Base-by-base conservation (phyloP, 2,888 invertebrate genomes). In the Mimachlamys varia region DNA sequence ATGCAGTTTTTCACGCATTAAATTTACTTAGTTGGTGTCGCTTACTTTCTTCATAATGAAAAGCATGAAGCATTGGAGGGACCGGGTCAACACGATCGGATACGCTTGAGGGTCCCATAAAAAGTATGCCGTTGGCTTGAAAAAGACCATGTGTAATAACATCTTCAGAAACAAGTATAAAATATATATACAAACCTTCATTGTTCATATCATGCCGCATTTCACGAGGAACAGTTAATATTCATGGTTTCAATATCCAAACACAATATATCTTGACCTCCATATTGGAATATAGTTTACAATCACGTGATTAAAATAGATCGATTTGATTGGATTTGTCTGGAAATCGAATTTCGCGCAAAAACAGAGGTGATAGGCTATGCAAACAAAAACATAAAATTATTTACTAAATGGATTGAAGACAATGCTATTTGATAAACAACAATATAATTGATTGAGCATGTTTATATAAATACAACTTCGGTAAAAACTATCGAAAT, bases 291-390 rank as follows among this genome's bases (percentile, higher is more conserved):
- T 91, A 76, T 76, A 91, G 62, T 88, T 91, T 91, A 89, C 38
- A 33, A 87, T 91, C 91, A 91, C 91, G 91, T 91, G 91, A 91
- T 55, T 62, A 91, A 76, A 88, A 88, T 87, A 53, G 44, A 89
- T 89, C 58, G 76, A 88, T 90, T 90, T 89, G 89, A 91, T 91
- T 91, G 91, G 91, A 89, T 89, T 88, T 87, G 55, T 50, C 27
- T 89, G 50, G 50, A 90, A 91, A 91, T 91, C 91, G 91, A 91
- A 91, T 91, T 91, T 91, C 91, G 91, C 91, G 91, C 91, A 91
- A 91, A 91, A 91, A 88, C 58, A 90, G 87, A 50, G 88, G 49
- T 88, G 76, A 76, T 76, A 76, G 33, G 76, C 76, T 76, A 76
- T 13, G 0, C 76, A 76, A 76, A 76, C 22, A 76, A 58, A 58